Conservation (phyloP, 1,140 invertebrate genomes). For the Caenorhabditis latens region DNA sequence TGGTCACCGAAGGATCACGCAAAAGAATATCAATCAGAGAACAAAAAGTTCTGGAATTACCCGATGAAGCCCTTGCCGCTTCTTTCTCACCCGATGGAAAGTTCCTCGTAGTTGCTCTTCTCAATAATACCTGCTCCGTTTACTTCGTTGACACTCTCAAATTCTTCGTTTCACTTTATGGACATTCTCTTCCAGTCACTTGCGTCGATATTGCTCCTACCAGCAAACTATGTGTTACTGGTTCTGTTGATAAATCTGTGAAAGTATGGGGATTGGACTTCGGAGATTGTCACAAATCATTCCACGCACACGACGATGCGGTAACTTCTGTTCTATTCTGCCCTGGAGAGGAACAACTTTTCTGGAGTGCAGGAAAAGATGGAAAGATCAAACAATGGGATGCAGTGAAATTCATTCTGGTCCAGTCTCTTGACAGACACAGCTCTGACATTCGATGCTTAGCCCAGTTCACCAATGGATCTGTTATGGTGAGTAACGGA, state of each 20-base stretch:
- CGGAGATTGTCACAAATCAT: conserved; percentile 87
- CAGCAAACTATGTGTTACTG: conserved; percentile 89
- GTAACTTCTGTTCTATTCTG: conserved; percentile 46
- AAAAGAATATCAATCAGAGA: conserved; percentile 66
- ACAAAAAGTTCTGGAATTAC: conserved; percentile 58
- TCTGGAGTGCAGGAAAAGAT: conserved; percentile 93
- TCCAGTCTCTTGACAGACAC: conserved; percentile 81
- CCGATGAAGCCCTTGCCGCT: conserved; percentile 62
- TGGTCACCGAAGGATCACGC: conserved; percentile 79
- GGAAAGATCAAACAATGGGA: conserved; percentile 95
- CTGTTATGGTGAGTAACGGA: conserved; percentile 65
- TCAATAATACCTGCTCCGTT: conserved; percentile 94
- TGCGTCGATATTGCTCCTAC: conserved; percentile 92
- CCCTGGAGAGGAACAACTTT: conserved; percentile 89
- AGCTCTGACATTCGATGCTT: conserved; percentile 72
- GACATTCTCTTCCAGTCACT: conserved; percentile 93
- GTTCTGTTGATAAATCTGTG: conserved; percentile 93
- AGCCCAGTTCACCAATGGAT: conserved; percentile 62
- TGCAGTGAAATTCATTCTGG: conserved; percentile 87
- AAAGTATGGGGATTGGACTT: conserved; percentile 99
- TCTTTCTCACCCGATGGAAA: conserved; percentile 79
- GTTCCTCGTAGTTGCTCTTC: conserved; percentile 88
- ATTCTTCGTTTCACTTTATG: conserved; percentile 95
- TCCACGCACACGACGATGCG: conserved; percentile 90
- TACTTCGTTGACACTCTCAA: conserved; percentile 94